Evolutionary conservation across 2,797 vertebrate genomes (phyloP), one percentile per base, ranked within the genome.

Genomic region (Podarcis siculus): DNA sequence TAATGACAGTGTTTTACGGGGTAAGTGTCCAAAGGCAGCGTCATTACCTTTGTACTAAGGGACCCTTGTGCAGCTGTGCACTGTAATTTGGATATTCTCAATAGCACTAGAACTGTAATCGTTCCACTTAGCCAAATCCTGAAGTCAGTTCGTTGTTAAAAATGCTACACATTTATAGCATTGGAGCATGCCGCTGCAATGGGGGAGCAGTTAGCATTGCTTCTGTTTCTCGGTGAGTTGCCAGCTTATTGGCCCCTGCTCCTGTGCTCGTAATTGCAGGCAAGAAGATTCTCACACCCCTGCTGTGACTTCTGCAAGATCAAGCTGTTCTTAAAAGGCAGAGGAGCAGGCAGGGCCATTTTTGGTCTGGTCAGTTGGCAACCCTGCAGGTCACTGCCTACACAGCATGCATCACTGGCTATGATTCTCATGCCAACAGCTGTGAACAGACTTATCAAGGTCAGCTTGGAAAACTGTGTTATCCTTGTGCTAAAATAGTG

Each of bases 1-100:
- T 64, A 86, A 86, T 86, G 73, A 8, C 0, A 64, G 83, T 90
- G 90, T 88, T 95, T 92, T 91, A 79, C 71, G 82, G 35, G 86
- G 37, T 91, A 71, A 94, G 90, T 87, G 90, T 23, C 81, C 85
- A 90, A 89, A 87, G 81, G 82, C 55, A 32, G 87, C 91, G 89
- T 67, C 77, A 82, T 77, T 87, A 82, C 79, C 32, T 86, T 76
- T 89, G 42, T 85, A 86, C 84, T 81, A n/a, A 86, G 71, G 55
- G 58, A 69, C 21, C 61, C 72, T 89, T 58, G 58, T 85, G 79
- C 88, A 86, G 42, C 71, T 82, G 71, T 45, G 27, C 75, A 27
- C 7, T 66, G 30, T 58, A 80, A 77, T 86, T 77, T 86, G 35
- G 83, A 82, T 89, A 67, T 58, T 81, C 80, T 69, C 80, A 83